These are phyloP conservation scores for Cephus pygmeus DNA, from an alignment of 2,888 invertebrate genomes.

Conservation along the genomic window DNA sequence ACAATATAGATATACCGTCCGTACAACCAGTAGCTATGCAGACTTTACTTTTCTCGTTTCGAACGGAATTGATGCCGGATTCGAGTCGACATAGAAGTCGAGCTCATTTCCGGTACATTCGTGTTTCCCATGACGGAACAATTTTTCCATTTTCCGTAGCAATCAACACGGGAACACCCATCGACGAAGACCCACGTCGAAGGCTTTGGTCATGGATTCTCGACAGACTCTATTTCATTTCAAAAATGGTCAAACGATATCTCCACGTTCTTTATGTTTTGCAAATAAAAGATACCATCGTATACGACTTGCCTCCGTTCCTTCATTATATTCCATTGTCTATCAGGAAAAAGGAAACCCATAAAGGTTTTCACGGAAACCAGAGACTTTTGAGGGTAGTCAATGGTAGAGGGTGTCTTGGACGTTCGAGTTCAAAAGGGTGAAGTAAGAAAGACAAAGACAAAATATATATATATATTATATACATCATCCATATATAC, in stretches of 20 bases:
- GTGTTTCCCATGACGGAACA: slow-evolving; percentile 24
- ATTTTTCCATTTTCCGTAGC: slow-evolving; percentile 40
- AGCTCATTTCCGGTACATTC: slow-evolving; percentile 33
- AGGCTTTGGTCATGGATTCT: not conserved
- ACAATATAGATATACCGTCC: not conserved
- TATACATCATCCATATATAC: not conserved
- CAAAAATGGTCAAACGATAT: not conserved
- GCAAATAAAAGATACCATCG: not conserved
- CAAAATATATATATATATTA: not conserved
- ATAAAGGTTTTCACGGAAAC: not conserved
- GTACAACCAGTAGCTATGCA: not conserved
- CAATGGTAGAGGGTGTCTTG: not conserved
- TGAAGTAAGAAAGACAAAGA: not conserved
- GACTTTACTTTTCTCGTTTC: not conserved
- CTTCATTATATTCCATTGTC: not conserved
- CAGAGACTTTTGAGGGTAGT: not conserved
- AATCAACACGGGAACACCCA: slow-evolving; percentile 29
- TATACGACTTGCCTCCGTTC: not conserved
- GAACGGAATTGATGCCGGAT: not conserved
- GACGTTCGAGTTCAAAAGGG: not conserved
- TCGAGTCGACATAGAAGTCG: slow-evolving; percentile 13
- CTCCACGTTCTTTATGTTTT: not conserved
- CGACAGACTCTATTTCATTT: slow-evolving; percentile 17
- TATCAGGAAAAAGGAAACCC: not conserved
- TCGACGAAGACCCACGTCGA: not conserved